Conservation (phyloP, 2,888 invertebrate genomes). For the Aelia acuminata region DNA sequence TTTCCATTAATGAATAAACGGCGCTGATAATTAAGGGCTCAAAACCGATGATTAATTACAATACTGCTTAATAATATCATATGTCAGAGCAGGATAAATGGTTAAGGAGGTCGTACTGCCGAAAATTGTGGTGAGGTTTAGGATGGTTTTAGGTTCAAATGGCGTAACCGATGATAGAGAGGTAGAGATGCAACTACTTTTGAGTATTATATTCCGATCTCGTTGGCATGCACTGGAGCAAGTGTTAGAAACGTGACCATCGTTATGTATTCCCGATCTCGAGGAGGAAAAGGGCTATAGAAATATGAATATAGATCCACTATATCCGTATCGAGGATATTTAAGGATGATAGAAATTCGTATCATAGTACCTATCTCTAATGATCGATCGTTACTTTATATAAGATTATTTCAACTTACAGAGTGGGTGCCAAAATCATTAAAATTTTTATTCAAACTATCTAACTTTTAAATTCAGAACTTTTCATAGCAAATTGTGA, state of each 20-base stretch:
- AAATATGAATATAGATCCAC: conserved; percentile 4
- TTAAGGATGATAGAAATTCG: not conserved
- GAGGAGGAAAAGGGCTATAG: not conserved
- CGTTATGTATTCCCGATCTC: conserved; percentile 15
- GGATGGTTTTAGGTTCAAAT: not conserved
- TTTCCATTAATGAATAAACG: not conserved
- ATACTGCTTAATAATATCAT: not conserved
- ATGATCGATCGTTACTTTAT: too few relatives aligned
- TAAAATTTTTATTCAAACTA: too few relatives aligned
- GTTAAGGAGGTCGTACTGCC: not conserved
- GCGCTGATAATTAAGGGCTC: not conserved
- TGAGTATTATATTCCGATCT: not conserved
- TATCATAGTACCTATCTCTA: too few relatives aligned
- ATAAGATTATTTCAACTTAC: too few relatives aligned
- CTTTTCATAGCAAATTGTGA: too few relatives aligned
- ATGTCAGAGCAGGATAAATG: not conserved
- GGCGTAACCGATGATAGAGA: not conserved
- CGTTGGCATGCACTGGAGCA: not conserved
- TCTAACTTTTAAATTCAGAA: too few relatives aligned
- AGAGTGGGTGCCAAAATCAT: too few relatives aligned
- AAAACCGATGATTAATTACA: not conserved
- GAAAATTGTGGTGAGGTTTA: not conserved
- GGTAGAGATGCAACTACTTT: conserved; percentile 18
- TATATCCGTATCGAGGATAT: not conserved
- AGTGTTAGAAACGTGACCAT: conserved; percentile 28